phyloP scores from a whole-genome alignment of 1,140 invertebrate genomes.

The Papilio polytes region DNA sequence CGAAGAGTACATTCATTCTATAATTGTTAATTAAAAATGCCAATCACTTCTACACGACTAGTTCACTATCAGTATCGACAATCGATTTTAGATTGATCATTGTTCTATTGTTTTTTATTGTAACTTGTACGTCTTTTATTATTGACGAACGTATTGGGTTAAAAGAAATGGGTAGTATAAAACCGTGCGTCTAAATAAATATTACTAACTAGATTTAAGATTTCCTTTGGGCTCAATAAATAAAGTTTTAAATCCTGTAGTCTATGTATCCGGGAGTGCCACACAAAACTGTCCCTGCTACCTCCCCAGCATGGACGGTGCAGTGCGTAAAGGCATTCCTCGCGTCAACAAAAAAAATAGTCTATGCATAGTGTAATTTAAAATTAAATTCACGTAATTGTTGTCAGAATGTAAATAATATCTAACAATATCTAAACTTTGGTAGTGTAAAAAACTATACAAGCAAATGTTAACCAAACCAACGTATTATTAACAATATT shows the following conservation, averaged over 20 bases:
- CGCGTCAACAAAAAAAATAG: neutral
- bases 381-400: neutral
- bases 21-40: constrained; percentile 28
- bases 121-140: neutral
- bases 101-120: constrained; percentile 8
- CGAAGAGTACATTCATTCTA: neutral
- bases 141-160: neutral
- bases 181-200: neutral
- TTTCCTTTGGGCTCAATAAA: neutral
- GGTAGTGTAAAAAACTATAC: neutral
- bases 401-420: neutral
- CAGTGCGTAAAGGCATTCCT: no score
- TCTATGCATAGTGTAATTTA: neutral
- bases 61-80: neutral
- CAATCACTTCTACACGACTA: constrained; percentile 6
- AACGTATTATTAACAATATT: neutral
- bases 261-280: no score
- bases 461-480: neutral
- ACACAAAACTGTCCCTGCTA: no score
- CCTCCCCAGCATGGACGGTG: no score
- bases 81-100: constrained; percentile 15
- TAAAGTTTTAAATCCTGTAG: neutral
- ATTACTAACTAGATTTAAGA: neutral
- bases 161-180: neutral
- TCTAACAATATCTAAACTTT: neutral